phyloP scores from a whole-genome alignment of 2,113 vertebrate genomes.

The Corvus moneduloides region DNA sequence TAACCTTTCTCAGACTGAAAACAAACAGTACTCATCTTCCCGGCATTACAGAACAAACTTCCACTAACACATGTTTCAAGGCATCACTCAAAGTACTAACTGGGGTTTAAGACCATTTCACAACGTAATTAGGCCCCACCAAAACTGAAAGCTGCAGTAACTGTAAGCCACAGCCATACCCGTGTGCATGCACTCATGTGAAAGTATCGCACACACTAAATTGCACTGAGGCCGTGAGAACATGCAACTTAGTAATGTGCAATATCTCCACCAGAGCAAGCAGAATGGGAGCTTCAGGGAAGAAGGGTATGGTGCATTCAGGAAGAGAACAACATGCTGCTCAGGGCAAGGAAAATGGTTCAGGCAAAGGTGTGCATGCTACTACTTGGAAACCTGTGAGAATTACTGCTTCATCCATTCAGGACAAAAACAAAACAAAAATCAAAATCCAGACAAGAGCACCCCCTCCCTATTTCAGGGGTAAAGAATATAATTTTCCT shows the following conservation, averaged over 20 bases:
- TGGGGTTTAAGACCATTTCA: neutral
- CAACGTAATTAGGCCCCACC: neutral
- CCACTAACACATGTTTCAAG: neutral
- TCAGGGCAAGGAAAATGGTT: slow-evolving; percentile 60
- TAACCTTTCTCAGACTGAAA: slow-evolving; percentile 54
- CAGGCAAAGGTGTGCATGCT: slow-evolving; percentile 72
- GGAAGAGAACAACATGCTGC: slow-evolving; percentile 76
- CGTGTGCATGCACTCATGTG: slow-evolving; percentile 86
- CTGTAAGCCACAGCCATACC: slow-evolving; percentile 79
- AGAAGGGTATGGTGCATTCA: slow-evolving; percentile 75
- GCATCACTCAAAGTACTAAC: neutral
- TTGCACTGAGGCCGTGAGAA: slow-evolving; percentile 84
- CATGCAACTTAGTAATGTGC: slow-evolving; percentile 89
- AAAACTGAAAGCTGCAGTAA: slow-evolving; percentile 62
- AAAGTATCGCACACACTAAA: slow-evolving; percentile 88
- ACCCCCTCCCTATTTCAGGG: neutral
- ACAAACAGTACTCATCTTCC: slow-evolving; percentile 49
- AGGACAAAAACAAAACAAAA: neutral
- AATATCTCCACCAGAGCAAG: slow-evolving; percentile 87
- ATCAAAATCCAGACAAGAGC: neutral
- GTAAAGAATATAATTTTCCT: neutral
- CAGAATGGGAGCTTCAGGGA: slow-evolving; percentile 76
- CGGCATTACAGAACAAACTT: slow-evolving; percentile 15
- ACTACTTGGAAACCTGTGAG: slow-evolving; percentile 49
- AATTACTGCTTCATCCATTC: neutral